Conservation (phyloP, 2,888 invertebrate genomes). For the Augochlorella aurata region DNA sequence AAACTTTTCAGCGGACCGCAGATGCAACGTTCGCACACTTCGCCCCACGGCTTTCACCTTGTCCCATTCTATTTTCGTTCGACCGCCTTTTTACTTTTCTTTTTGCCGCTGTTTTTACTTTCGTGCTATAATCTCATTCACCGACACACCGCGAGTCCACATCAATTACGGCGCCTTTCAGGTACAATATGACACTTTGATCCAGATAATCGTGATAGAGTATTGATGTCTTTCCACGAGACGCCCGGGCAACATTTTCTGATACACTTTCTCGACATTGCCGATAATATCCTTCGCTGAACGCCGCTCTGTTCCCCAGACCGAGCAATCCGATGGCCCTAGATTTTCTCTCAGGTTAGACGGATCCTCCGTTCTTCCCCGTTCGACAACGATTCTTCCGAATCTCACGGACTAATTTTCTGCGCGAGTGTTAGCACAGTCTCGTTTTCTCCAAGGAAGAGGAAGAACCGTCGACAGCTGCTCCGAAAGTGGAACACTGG, state of each 20-base stretch:
- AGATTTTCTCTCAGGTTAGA: not conserved
- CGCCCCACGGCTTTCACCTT: not conserved
- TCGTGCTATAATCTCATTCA: not conserved
- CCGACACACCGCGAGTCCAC: not conserved
- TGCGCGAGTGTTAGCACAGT: not conserved
- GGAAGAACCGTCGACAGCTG: not conserved
- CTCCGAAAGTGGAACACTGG: not conserved
- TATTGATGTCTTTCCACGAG: not conserved
- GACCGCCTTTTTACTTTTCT: not conserved
- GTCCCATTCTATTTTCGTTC: not conserved
- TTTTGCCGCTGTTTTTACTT: not conserved
- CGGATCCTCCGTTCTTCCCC: not conserved
- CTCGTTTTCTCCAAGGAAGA: not conserved
- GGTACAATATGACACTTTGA: not conserved
- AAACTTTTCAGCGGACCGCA: slow-evolving; percentile 34
- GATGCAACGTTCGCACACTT: slow-evolving; percentile 19
- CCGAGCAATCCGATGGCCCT: slow-evolving; percentile 4
- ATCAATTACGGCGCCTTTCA: slow-evolving; percentile 2
- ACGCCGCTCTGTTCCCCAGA: not conserved
- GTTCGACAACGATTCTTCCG: not conserved
- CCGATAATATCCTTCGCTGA: not conserved
- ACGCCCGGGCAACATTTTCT: not conserved
- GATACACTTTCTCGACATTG: not conserved
- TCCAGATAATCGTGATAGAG: slow-evolving; percentile 19
- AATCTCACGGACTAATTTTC: not conserved